Conservation (phyloP, 2,113 vertebrate genomes). For the Centropus unirufus region DNA sequence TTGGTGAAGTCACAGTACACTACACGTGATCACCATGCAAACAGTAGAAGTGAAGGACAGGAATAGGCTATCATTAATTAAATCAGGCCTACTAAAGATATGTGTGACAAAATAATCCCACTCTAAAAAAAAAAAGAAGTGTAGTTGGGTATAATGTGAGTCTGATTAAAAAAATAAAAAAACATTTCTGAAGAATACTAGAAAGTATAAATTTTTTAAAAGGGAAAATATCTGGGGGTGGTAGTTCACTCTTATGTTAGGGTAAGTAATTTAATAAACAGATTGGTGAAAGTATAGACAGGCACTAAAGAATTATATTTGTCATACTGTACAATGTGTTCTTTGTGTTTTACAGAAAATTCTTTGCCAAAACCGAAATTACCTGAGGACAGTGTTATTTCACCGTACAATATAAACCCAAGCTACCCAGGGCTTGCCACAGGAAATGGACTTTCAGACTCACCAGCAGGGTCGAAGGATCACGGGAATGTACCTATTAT, state of each 20-base stretch:
- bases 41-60: background rate
- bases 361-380: constrained; percentile 95
- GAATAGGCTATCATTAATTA: background rate
- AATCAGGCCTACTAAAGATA: background rate
- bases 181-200: constrained; percentile 10
- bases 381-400: constrained; percentile 88
- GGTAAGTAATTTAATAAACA: constrained; percentile 21
- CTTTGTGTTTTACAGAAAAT: constrained; percentile 88
- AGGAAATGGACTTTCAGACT: constrained; percentile 92
- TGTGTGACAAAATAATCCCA: background rate
- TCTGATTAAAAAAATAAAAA: background rate
- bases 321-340: constrained; percentile 52
- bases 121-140: background rate
- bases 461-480: constrained; percentile 89
- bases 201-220: background rate
- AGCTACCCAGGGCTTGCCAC: constrained; percentile 87
- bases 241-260: background rate
- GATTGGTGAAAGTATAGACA: background rate
- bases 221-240: background rate
- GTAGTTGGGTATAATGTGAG: background rate
- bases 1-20: background rate
- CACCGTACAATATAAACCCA: constrained; percentile 90
- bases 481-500: constrained; percentile 94
- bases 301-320: constrained; percentile 38
- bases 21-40: background rate